Evolutionary conservation across 1,140 invertebrate species (phyloP).

Genomic region (Platyscapa corneri): DNA sequence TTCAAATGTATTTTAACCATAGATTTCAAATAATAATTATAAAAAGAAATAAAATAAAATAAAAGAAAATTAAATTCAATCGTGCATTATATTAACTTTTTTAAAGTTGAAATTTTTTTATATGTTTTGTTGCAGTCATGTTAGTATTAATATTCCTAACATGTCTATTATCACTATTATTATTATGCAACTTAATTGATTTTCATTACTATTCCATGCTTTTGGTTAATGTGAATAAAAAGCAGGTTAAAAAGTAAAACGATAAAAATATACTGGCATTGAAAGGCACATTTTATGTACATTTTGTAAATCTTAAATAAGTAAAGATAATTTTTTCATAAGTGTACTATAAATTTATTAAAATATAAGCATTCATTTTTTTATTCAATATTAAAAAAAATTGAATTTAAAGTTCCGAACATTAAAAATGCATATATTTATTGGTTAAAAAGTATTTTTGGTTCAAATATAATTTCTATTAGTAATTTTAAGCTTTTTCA

Average conservation of each 20-base stretch:
- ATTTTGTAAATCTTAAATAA: neutral
- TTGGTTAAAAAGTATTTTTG: too few species aligned
- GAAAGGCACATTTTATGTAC: neutral
- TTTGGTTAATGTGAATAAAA: neutral
- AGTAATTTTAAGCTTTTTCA: too few species aligned
- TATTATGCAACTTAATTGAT: conserved; percentile 24
- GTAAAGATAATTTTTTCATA: neutral
- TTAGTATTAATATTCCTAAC: conserved; percentile 18
- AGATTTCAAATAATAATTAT: too few species aligned
- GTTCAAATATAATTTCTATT: too few species aligned
- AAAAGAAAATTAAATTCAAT: too few species aligned
- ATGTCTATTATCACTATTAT: conserved; percentile 18
- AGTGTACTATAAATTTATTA: too few species aligned
- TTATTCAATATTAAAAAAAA: too few species aligned
- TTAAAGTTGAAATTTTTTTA: neutral
- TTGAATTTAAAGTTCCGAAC: too few species aligned
- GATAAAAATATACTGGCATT: neutral
- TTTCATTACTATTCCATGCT: conserved; percentile 30
- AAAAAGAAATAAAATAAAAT: too few species aligned
- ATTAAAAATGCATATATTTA: too few species aligned
- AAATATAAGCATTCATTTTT: too few species aligned
- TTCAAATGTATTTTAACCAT: too few species aligned
- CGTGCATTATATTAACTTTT: neutral
- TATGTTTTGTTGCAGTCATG: neutral
- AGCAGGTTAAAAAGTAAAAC: neutral